A percentile compares a stretch with the other conserved stretches of the same genome.
Conservation (phyloP, 2,888 invertebrate species). For the Eudemis profundana region DNA sequence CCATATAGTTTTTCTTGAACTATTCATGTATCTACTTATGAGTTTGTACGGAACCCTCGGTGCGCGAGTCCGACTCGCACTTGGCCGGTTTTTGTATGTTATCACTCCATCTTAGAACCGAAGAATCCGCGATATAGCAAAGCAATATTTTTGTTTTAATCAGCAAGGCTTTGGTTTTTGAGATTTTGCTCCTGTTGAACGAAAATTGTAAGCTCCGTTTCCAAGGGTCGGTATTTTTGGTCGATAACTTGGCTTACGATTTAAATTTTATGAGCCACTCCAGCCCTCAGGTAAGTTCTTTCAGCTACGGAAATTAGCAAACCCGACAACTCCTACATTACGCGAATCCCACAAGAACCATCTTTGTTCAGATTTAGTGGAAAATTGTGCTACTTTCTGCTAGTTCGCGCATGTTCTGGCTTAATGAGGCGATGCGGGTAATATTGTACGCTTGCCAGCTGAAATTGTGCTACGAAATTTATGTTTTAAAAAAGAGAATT, state of each 20-base stretch:
- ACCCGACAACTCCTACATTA: slow-evolving; percentile 5
- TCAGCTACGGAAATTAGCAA: slow-evolving; percentile 7
- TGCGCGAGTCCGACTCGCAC: no score
- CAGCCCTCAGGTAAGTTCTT: slow-evolving; percentile 8
- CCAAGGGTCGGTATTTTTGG: not conserved
- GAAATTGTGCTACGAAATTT: not conserved
- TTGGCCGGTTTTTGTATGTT: no score
- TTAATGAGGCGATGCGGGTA: not conserved
- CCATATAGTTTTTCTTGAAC: no score
- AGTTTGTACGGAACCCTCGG: no score
- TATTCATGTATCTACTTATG: no score
- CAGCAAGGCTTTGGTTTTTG: no score
- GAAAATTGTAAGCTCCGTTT: not conserved
- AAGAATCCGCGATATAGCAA: no score
- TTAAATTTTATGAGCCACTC: not conserved
- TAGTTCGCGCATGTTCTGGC: not conserved
- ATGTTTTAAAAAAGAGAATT: no score
- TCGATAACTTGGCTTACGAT: not conserved
- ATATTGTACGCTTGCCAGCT: slow-evolving; percentile 12
- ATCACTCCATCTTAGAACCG: no score
- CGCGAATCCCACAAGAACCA: not conserved
- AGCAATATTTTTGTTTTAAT: no score
- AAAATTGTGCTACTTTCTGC: slow-evolving; percentile 5
- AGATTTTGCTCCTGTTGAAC: no score
- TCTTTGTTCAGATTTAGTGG: slow-evolving; percentile 7